These are phyloP conservation scores for Tigriopus japonicus DNA, from an alignment of 1,140 invertebrate genomes.

Conservation along the genomic window DNA sequence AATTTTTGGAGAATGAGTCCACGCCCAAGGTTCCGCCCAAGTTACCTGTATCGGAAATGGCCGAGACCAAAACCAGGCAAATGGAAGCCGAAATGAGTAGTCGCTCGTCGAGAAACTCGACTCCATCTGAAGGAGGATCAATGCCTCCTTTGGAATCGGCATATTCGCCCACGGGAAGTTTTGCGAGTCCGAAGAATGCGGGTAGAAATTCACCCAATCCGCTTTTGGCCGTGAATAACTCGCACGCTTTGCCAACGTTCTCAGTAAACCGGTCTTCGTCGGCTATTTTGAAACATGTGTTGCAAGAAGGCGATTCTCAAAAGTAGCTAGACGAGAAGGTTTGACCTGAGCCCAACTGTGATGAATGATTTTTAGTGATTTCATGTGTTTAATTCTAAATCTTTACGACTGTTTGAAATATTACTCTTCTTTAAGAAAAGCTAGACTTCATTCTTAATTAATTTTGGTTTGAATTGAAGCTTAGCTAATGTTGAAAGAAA, in stretches of 20 bases:
- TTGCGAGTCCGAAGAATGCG: not conserved
- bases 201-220: not conserved
- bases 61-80: not conserved
- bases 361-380: too few relatives aligned
- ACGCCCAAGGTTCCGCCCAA: not conserved
- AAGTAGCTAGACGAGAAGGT: too few relatives aligned
- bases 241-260: not conserved
- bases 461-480: too few relatives aligned
- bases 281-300: slow-evolving; percentile 3
- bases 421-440: too few relatives aligned
- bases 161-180: not conserved
- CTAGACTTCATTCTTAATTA: too few relatives aligned
- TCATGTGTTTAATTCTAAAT: too few relatives aligned
- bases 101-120: not conserved
- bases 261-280: not conserved
- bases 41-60: not conserved
- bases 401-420: too few relatives aligned
- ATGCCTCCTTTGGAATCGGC: not conserved
- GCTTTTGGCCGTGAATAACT: not conserved
- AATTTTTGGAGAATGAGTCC: slow-evolving; percentile 12
- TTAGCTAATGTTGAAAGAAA: too few relatives aligned
- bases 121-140: not conserved
- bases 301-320: not conserved
- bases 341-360: too few relatives aligned
- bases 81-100: not conserved